Base-by-base conservation (phyloP, 2,113 vertebrate species). In the Pelmatolapia mariae region DNA sequence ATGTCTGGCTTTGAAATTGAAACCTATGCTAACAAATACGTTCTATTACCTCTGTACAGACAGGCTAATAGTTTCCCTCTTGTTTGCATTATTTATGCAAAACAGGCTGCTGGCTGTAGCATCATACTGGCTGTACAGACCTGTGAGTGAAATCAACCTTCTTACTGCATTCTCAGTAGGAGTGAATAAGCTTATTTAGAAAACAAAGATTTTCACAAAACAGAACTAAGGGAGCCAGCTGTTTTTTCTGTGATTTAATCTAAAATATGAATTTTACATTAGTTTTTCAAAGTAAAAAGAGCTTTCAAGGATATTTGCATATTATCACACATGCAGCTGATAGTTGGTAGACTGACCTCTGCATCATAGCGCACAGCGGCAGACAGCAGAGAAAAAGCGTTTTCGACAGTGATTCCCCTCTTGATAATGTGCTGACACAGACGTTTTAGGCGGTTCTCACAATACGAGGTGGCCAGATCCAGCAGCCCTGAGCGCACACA, bases 381-480 rank as follows among this genome's bases (percentile, higher is more conserved):
- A 85, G 98, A 98, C 78, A 99, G 97, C 91, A 99, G 93, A 0
- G 98, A 97, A 93, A 99, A 99, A 18, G 98, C 98, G 15, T 99
- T 99, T 61, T 98, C 98, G 66, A 99, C 97, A 0, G 97, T 98
- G 94, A 99, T 99, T 63, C 98, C 99, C 80, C 97, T 96, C 95
- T 99, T 99, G 94, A 99, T 99, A 43, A 99, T 98, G 86, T 99
- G 97, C 66, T 99, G 99, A 92, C 99, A 99, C 18, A 99, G 94
- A 50, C 97, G 97, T 92, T 99, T 99, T 92, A 99, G 95, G 79
- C 97, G 97, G 87, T 98, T 98, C 96, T 99, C 99, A 95, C 99
- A 99, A 89, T 99, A 99, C 0, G 99, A 99, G 13, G 99, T 99
- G 18, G 98, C 99, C 95, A 99, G 95, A 92, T 99, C 99, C 97